These are phyloP conservation scores for Pseudois nayaur DNA, from an alignment of 2,113 vertebrate species.

Conservation along the genomic window DNA sequence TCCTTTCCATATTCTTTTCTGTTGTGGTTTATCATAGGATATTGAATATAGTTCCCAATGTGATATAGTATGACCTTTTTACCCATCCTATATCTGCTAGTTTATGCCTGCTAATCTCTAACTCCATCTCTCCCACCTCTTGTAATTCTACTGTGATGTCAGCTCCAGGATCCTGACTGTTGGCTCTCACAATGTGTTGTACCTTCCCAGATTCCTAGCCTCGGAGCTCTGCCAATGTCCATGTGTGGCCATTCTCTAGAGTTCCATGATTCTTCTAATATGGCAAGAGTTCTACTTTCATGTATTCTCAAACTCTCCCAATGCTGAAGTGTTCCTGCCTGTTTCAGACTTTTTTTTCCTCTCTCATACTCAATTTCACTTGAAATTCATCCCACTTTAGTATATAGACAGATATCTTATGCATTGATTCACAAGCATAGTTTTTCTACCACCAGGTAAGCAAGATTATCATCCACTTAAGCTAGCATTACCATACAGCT, in stretches of 20 bases:
- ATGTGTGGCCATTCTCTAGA: background rate
- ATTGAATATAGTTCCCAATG: background rate
- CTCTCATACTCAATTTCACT: background rate
- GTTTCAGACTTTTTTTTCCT: background rate
- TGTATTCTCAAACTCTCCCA: background rate
- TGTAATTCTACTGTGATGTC: background rate
- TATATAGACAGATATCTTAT: background rate
- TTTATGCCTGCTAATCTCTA: background rate
- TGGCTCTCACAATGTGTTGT: background rate
- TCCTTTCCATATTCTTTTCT: background rate
- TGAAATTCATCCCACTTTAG: background rate
- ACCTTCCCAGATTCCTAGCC: background rate
- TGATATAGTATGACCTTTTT: background rate
- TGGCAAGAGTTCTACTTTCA: background rate
- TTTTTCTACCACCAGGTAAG: background rate
- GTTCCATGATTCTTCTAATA: background rate
- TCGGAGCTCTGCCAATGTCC: background rate
- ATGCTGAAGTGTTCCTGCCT: background rate
- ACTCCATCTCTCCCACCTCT: background rate
- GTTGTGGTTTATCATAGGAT: background rate
- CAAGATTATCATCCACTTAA: background rate
- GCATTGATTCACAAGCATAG: background rate
- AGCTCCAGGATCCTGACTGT: background rate
- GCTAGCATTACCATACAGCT: background rate
- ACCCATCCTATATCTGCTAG: background rate